Conservation (phyloP, 2,113 vertebrate genomes). For the Chaetura pelagica region DNA sequence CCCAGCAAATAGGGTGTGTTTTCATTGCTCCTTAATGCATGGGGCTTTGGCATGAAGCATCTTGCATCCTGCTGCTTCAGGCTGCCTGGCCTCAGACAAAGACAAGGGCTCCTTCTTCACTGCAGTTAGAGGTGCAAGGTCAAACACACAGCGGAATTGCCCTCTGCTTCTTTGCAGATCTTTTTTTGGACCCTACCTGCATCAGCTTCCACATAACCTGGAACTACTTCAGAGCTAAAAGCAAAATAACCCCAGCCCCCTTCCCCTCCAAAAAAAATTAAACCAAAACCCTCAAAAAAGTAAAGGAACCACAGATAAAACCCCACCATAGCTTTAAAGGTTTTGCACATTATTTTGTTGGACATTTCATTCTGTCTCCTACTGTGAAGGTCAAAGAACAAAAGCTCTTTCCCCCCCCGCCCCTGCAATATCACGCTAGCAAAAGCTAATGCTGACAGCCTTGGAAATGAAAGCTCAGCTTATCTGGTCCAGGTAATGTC, state of each 20-base stretch:
- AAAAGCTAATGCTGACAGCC: accelerated
- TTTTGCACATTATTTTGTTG: neutral
- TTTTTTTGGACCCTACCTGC: neutral
- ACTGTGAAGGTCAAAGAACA: neutral
- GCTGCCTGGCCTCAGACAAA: neutral
- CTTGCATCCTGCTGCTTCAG: neutral
- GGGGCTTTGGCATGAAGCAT: neutral
- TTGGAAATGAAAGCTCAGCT: neutral
- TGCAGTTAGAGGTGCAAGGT: neutral
- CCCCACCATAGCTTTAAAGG: neutral
- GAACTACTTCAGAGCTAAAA: neutral
- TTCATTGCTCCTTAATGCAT: neutral
- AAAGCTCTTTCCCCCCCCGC: neutral
- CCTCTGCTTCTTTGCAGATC: neutral
- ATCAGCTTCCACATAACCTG: neutral
- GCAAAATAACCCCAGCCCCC: neutral
- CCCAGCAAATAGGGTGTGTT: neutral
- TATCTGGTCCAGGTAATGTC: neutral
- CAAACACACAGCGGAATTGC: neutral
- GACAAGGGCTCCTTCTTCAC: neutral
- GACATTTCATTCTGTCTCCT: neutral
- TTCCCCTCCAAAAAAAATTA: neutral
- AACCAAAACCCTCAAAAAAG: too few species aligned
- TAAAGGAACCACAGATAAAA: neutral
- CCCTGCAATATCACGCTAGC: neutral